Evolutionary conservation across 2,113 vertebrate species (phyloP).

Genomic region (Illadopsis cleaveri): DNA sequence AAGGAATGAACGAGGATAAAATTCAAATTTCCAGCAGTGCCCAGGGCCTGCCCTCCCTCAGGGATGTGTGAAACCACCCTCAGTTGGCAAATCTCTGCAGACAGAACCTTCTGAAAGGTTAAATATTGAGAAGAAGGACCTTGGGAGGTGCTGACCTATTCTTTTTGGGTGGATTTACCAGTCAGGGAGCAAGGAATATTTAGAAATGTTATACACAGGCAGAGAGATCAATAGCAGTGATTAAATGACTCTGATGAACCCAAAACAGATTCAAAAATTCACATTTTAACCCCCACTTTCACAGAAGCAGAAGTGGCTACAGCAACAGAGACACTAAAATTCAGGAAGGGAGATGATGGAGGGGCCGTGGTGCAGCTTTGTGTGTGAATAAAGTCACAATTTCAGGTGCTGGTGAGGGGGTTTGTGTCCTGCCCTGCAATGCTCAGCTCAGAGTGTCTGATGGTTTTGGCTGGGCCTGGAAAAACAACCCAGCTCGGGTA

Average conservation of each 20-base stretch:
- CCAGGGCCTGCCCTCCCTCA: background rate
- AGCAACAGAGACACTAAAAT: background rate
- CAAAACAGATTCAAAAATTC: rapidly evolving
- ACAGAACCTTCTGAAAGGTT: background rate
- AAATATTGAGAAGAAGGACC: rapidly evolving
- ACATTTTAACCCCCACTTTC: background rate
- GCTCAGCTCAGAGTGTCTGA: background rate
- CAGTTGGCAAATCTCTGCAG: background rate
- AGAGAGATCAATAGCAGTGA: no score
- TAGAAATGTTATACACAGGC: rapidly evolving
- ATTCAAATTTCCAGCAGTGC: background rate
- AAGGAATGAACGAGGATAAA: background rate
- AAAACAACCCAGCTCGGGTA: background rate
- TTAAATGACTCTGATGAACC: background rate
- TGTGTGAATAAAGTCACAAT: background rate
- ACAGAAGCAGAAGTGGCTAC: background rate
- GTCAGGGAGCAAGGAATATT: background rate
- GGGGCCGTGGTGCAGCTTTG: background rate
- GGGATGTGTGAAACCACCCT: background rate
- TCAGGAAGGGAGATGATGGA: no score
- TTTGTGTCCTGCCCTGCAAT: background rate
- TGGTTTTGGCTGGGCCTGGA: background rate
- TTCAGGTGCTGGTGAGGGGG: background rate
- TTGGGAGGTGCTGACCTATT: no score
- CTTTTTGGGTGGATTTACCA: background rate